Conservation (phyloP, 2,113 vertebrate species). For the Cavia aperea region DNA sequence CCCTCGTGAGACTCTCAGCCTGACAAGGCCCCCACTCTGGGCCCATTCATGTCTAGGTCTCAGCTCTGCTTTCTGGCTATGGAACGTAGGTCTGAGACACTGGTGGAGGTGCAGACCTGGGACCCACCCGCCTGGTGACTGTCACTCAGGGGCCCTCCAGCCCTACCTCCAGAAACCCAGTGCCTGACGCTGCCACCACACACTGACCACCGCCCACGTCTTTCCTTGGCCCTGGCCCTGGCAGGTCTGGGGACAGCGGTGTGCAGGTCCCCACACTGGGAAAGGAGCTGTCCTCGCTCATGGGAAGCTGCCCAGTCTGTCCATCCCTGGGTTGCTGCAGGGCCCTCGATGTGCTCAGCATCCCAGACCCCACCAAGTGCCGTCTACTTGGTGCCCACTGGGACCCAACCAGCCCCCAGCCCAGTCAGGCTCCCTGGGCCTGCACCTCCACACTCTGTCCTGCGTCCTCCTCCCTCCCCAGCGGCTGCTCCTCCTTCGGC, state of each 20-base stretch:
- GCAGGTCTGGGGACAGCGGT: background rate
- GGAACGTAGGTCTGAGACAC: background rate
- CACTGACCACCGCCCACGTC: background rate
- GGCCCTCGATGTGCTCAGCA: too few relatives aligned
- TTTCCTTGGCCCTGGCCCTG: background rate
- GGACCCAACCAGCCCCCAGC: background rate
- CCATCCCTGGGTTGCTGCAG: background rate
- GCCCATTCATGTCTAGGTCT: background rate
- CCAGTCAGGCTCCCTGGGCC: background rate
- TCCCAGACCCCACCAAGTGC: background rate
- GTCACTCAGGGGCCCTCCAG: background rate
- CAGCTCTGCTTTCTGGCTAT: background rate
- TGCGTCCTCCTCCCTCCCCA: background rate
- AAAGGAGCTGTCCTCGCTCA: background rate
- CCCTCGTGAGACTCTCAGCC: background rate
- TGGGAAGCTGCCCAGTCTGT: background rate
- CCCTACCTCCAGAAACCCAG: background rate
- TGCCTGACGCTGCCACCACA: background rate
- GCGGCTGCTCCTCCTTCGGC: slow-evolving; percentile 69
- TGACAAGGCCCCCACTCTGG: background rate
- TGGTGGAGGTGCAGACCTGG: background rate
- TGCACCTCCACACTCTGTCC: slow-evolving; percentile 54
- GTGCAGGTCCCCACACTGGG: too few relatives aligned
- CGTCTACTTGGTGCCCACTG: background rate
- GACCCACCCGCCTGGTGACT: background rate